phyloP scores from a whole-genome alignment of 2,113 vertebrate species.

The Bujurquina vittata region DNA sequence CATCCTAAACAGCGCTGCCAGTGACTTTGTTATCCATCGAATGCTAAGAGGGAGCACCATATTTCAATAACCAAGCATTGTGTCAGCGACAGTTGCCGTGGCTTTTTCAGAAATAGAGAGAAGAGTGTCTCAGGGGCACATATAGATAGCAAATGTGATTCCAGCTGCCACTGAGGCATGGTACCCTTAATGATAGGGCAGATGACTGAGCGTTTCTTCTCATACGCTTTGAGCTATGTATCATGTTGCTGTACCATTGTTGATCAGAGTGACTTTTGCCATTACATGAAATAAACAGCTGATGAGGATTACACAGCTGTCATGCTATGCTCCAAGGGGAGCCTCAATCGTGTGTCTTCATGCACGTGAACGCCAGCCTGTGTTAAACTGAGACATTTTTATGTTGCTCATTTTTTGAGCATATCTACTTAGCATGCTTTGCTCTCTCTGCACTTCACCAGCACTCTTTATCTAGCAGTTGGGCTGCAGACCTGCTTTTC shows the following conservation, averaged over 20 bases:
- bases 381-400: background rate
- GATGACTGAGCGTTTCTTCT: slow-evolving; percentile 67
- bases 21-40: slow-evolving; percentile 32
- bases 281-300: slow-evolving; percentile 78
- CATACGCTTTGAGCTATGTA: slow-evolving; percentile 41
- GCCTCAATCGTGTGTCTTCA: slow-evolving; percentile 1
- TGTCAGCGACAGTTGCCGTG: slow-evolving; percentile 67
- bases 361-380: background rate
- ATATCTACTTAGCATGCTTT: background rate
- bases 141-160: slow-evolving; percentile 77
- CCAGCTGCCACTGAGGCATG: slow-evolving; percentile 70
- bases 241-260: slow-evolving; percentile 78
- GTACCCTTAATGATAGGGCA: slow-evolving; percentile 57
- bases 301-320: slow-evolving; percentile 75
- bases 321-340: slow-evolving; percentile 25
- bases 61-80: slow-evolving; percentile 53
- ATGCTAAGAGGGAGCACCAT: slow-evolving; percentile 17
- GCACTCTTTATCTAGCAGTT: background rate
- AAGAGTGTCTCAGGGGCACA: slow-evolving; percentile 48
- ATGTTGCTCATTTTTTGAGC: background rate
- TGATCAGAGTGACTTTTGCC: slow-evolving; percentile 67
- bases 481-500: slow-evolving; percentile 19
- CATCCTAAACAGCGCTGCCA: background rate
- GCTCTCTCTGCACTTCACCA: background rate
- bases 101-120: slow-evolving; percentile 57